A percentile compares a stretch with the other conserved stretches of the same genome.
phyloP scores from a whole-genome alignment of 2,113 vertebrate species.

The Nicator chloris region DNA sequence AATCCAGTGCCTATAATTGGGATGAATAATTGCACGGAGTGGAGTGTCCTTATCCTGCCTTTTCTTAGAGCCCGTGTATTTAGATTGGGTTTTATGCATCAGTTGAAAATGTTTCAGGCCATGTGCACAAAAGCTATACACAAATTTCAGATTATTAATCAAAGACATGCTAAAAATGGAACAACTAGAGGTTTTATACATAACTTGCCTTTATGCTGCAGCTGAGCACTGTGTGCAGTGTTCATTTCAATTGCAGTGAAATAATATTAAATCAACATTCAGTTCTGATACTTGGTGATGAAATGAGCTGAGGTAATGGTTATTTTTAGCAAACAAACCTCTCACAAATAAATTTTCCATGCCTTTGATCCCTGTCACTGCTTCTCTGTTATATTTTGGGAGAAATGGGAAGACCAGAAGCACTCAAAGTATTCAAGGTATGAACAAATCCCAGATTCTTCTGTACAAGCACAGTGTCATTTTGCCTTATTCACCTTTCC shows the following conservation, averaged over 20 bases:
- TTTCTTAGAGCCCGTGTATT: not conserved
- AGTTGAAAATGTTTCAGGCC: not conserved
- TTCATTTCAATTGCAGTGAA: not conserved
- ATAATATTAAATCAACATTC: not conserved
- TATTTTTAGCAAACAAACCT: not conserved
- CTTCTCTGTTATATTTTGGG: not conserved
- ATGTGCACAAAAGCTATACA: not conserved
- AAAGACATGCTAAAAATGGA: not conserved
- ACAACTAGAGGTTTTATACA: not conserved
- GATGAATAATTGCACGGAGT: not conserved
- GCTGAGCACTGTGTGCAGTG: not conserved
- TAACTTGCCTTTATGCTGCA: not conserved
- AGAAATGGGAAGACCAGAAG: not conserved
- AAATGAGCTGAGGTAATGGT: not conserved
- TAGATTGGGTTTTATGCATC: not conserved
- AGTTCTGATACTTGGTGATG: not conserved
- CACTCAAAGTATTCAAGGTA: not conserved
- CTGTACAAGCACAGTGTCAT: not conserved
- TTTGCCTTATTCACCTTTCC: not conserved
- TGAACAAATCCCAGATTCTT: not conserved
- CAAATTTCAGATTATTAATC: not conserved
- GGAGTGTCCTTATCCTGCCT: constrained; percentile 2
- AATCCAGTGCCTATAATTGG: constrained; percentile 5
- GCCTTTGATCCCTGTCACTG: not conserved
- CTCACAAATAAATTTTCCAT: not conserved